Base-by-base conservation (phyloP, 53 echinoderm and acorn worm genomes). In the Crossaster papposus region DNA sequence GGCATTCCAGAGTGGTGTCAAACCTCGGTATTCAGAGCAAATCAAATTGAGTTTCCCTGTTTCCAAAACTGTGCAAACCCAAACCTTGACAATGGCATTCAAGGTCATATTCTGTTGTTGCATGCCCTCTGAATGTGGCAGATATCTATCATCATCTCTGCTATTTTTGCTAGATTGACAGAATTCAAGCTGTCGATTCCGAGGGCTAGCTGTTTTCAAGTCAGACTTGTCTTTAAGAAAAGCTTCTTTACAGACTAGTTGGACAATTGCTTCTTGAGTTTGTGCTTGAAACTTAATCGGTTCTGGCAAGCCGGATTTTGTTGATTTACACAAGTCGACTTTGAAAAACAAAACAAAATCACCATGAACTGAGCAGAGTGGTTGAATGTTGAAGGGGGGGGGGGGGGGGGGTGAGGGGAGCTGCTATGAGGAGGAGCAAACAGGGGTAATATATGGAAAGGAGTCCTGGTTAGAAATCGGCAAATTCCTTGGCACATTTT, bases 401-500 rank as follows among this genome's bases (percentile, higher is more conserved):
- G 6, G 72, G 75, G 18, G 10, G 1, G 26, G 44, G 78, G 78
- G 26, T 0, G 24, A 78, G 38, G 23, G 50, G 78, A 18, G 50
- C 23, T 78, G 34, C 3, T 32, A 51, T 78, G 58, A 17, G 58
- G 34, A 70, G 51, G 83, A 38, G 30, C 17, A 28, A 36, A 20
- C 73, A 65, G 28, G 81, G 34, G 72, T 72, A 7, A 5, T 44
- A 36, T 71, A n/a, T 22, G 84, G 72, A 36, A 75, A 58, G 72
- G 31, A 76, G 87, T 76, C 87, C 87, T 75, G 77, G 87, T 94
- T 93, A 99, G 90, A 99, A 99, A 83, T 99, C 99, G 37, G 99
- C 96, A 96, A 99, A 99, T 90, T 99, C 99, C 85, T 93, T 94
- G 81, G 93, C 93, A 90, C 99, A 99, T 90, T 99, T 99, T 79